Evolutionary conservation across 2,113 vertebrate genomes (phyloP), one percentile per base, ranked within the genome.

Genomic region (Lethenteron camtschaticum): DNA sequence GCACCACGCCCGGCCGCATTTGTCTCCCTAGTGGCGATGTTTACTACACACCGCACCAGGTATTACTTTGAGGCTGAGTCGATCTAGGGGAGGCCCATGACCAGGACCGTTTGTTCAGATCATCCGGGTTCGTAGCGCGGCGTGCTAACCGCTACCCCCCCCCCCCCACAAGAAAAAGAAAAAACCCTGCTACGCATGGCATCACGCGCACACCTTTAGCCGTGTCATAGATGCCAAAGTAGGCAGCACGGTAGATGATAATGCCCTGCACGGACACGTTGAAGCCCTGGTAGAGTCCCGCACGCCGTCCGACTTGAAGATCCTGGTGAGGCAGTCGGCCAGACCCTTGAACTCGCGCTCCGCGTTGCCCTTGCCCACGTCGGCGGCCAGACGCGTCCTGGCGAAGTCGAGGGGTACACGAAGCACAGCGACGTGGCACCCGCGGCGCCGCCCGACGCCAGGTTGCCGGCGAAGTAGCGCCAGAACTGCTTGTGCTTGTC

Each of bases 181-280:
- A 16, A 24, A 24, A 9, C 8, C n/a, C 63, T 66, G n/a, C 63
- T 9, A 66, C 24, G 24, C 24, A 24, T 10, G 9, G 8, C n/a
- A 16, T 10, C 24, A 24, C 63, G 24, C 24, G n/a, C 63, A 9
- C 24, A 96, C 94, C 92, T 84, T 99, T 99, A 75, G 94, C 94
- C 1, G 94, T 99, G 73, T 99, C 94, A 1, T 96, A 99, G 76
- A 95, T 80, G 55, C 92, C 92, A 20, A 99, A 99, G 81, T 96
- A 99, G 73, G 94, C 94, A 0, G 94, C 94, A 81, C 94, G 90
- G 83, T 99, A 99, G 80, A 99, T 99, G 76, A 99, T 96, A 73
- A 99, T 99, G 71, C 92, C 94, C 81, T 99, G 94, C 70, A 99
- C 90, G 8, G 92, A 99, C 75, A 99, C 90, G 2, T 79, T 92